Base-by-base conservation (phyloP, 2,797 vertebrate genomes). In the Pseudotriccus pelzelni region DNA sequence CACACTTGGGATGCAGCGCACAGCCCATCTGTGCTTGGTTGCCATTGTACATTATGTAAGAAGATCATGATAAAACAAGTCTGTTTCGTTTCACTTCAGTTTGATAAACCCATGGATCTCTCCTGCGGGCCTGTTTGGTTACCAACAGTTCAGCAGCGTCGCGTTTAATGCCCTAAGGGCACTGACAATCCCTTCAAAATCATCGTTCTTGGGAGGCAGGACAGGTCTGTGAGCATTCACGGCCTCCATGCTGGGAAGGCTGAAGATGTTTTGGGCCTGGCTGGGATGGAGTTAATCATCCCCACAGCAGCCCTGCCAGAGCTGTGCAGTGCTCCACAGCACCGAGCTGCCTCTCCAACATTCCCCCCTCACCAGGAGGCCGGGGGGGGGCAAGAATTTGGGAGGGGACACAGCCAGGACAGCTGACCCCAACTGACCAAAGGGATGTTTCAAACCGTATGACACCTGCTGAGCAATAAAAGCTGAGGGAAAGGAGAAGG, bases 121-220 rank as follows among this genome's bases (percentile, higher is more conserved):
- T 91, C 85, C 89, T 10, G 32, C 0, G 0, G 36, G 25, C 82
- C 62, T 62, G 14, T 64, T 90, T 72, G 84, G 41, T 70, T 75
- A 27, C 34, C 16, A 58, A 8, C 53, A 68, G 28, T 64, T 89
- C 1, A 58, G 37, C 24, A 27, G 9, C 66, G 69, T 52, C 80
- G 64, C 13, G 44, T 80, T 93, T 86, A 58, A 46, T 49, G 68
- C 24, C 25, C 52, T 67, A 32, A 83, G 86, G 59, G 58, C 46
- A 53, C 63, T 68, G 67, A 23, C 39, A 66, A 34, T 52, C 63
- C 52, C 28, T 90, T 77, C 74, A 89, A 95, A 89, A 75, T 78
- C 44, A 32, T 41, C 23, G 7, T 63, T 59, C 62, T 55, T 55
- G 41, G 82, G 77, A 89, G 79, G 37, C 80, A 74, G 68, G 52